Evolutionary conservation across 1,140 invertebrate genomes (phyloP), one percentile per base, ranked within the genome.

Genomic region (Drosophila nigrodunni): DNA sequence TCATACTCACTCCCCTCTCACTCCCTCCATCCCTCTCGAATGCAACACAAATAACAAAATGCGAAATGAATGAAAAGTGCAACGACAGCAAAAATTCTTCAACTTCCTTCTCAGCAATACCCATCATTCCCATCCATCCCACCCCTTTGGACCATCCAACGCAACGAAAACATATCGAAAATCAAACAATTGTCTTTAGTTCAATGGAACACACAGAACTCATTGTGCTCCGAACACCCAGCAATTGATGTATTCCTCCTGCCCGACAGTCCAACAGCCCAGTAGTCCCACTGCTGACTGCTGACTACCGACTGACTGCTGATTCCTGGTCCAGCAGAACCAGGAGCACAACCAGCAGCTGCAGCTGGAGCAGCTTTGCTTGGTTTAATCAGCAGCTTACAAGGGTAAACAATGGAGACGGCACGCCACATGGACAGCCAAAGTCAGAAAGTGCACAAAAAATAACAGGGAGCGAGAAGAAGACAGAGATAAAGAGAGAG

Each of bases 331-430:
- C 5, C 30, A 55, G 50, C 13, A 3, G 35, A 8, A 55, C 21
- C 18, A 30, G 25, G 25, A 30, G 25, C 39, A 59, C 30, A 10
- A 18, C 30, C 64, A 57, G 47, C 60, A 59, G 58, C 37, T 25
- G 46, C 64, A 49, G 61, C 70, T 64, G 61, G 57, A 49, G 61
- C 71, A 64, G 44, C 80, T 71, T 80, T 75, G 77, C 85, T 85
- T 78, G 85, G 85, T 85, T 88, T 88, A 88, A 88, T 88, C 85
- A 89, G 85, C 77, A 89, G 85, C 85, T 88, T 88, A 88, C 85
- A 88, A 76, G 85, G 46, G 78, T 85, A 85, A 89, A 89, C 85
- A 88, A 70, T 41, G 61, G 18, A 59, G 8, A 39, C 37, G 62
- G 41, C 52, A 41, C 11, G 37, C n/a, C 49, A 41, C 15, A 0